phyloP scores from a whole-genome alignment of 2,888 invertebrate species.

The Drosophila phalerata region DNA sequence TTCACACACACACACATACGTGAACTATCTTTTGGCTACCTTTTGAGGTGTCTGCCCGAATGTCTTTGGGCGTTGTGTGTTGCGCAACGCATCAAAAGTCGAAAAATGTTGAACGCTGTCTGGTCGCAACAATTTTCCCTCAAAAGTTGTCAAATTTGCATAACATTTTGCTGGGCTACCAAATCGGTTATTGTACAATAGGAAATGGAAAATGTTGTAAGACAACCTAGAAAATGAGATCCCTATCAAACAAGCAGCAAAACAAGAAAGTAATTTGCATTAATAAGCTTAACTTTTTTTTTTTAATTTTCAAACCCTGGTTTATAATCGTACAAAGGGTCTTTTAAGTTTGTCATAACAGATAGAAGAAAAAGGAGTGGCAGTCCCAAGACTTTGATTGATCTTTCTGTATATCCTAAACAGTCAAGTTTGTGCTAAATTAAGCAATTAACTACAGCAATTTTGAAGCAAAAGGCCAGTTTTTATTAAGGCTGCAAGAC shows the following conservation, averaged over 20 bases:
- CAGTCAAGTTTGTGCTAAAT: no score
- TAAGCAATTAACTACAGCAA: no score
- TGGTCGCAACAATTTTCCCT: constrained; percentile 55
- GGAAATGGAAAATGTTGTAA: constrained; percentile 50
- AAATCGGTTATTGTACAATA: constrained; percentile 56
- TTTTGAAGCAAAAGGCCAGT: no score
- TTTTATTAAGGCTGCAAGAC: no score
- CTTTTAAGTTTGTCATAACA: not conserved
- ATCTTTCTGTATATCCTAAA: no score
- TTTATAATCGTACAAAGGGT: not conserved
- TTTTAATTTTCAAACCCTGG: not conserved
- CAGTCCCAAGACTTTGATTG: not conserved
- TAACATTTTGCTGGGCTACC: constrained; percentile 45
- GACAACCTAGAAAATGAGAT: constrained; percentile 10
- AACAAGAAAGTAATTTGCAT: constrained; percentile 55
- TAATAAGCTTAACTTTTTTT: constrained; percentile 6
- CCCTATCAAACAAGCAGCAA: constrained; percentile 1
- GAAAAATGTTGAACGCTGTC: constrained; percentile 23
- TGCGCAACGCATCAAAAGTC: constrained; percentile 48
- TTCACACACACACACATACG: not conserved
- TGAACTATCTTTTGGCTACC: constrained; percentile 18
- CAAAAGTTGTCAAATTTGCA: constrained; percentile 60
- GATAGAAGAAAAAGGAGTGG: not conserved
- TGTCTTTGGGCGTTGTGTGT: constrained; percentile 47
- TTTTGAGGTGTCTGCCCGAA: constrained; percentile 23